A percentile compares a stretch with the other conserved stretches of the same genome.
Evolutionary conservation across 2,888 invertebrate species (phyloP).

Genomic region (Chromoteleia sp.): DNA sequence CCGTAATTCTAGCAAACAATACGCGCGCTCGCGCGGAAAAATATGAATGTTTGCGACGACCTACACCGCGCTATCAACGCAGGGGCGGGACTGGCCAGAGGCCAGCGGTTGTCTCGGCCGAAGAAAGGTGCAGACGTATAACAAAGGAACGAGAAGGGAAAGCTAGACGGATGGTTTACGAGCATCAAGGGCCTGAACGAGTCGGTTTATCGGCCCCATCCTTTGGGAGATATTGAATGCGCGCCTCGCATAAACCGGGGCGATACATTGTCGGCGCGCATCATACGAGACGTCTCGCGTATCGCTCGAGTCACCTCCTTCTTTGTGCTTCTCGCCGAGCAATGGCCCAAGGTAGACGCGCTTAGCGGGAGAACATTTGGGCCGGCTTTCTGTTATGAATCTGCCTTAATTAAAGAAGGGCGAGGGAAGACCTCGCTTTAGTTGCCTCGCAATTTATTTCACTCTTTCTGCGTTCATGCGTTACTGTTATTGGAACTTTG

Average conservation of each 20-base stretch:
- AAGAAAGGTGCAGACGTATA: constrained; percentile 40
- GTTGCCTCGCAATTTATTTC: background rate
- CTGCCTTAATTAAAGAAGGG: constrained; percentile 21
- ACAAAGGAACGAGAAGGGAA: constrained; percentile 60
- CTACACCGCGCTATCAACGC: background rate
- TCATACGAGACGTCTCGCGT: constrained; percentile 39
- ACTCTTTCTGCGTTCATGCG: too few species aligned
- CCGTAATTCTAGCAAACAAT: constrained; percentile 21
- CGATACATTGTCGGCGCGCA: constrained; percentile 74
- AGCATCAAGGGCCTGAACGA: constrained; percentile 74
- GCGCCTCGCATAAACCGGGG: constrained; percentile 75
- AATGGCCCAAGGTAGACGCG: constrained; percentile 19
- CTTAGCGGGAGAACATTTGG: constrained; percentile 12
- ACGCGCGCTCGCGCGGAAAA: constrained; percentile 18
- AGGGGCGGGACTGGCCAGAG: constrained; percentile 36
- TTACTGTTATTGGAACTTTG: too few species aligned
- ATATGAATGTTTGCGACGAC: constrained; percentile 31
- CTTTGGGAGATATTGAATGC: constrained; percentile 76
- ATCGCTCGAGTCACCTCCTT: constrained; percentile 19
- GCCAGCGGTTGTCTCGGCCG: constrained; percentile 39
- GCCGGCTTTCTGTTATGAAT: constrained; percentile 8
- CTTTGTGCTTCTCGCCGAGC: constrained; percentile 18
- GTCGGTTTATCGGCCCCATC: constrained; percentile 78
- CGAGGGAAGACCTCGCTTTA: background rate
- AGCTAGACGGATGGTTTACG: constrained; percentile 74